phyloP scores from a whole-genome alignment of 1,140 invertebrate genomes.

The Drosophila ambigua region DNA sequence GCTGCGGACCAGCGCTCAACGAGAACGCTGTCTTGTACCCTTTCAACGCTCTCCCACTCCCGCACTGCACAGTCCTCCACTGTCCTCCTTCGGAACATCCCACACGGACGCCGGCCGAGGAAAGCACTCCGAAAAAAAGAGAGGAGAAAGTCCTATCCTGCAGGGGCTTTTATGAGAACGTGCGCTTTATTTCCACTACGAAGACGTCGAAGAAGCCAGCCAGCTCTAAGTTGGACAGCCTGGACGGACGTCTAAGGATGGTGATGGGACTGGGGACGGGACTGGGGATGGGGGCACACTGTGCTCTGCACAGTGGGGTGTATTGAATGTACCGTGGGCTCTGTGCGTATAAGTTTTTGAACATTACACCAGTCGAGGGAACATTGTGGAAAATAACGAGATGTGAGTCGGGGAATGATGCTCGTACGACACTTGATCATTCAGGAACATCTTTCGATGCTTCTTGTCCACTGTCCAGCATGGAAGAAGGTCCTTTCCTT shows the following conservation, averaged over 20 bases:
- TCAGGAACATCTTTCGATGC: no score
- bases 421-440: no score
- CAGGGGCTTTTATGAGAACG: slow-evolving; percentile 70
- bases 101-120: slow-evolving; percentile 32
- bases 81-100: slow-evolving; percentile 14
- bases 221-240: slow-evolving; percentile 29
- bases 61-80: slow-evolving; percentile 8
- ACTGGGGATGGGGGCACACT: slow-evolving; percentile 5
- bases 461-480: slow-evolving; percentile 2
- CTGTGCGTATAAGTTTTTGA: no score
- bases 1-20: slow-evolving; percentile 37
- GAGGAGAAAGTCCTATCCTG: slow-evolving; percentile 52
- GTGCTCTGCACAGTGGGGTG: slow-evolving; percentile 20
- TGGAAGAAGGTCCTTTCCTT: background rate
- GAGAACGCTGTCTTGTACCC: slow-evolving; percentile 68
- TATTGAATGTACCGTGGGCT: no score
- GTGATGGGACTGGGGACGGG: slow-evolving; percentile 3
- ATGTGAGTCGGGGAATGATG: no score
- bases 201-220: slow-evolving; percentile 43
- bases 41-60: slow-evolving; percentile 59
- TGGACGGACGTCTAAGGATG: slow-evolving; percentile 5
- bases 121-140: slow-evolving; percentile 45
- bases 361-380: no score
- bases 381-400: no score
- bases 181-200: slow-evolving; percentile 61